Evolutionary conservation across 2,113 vertebrate species (phyloP), one percentile per base, ranked within the genome.

Genomic region (Alethe diademata): DNA sequence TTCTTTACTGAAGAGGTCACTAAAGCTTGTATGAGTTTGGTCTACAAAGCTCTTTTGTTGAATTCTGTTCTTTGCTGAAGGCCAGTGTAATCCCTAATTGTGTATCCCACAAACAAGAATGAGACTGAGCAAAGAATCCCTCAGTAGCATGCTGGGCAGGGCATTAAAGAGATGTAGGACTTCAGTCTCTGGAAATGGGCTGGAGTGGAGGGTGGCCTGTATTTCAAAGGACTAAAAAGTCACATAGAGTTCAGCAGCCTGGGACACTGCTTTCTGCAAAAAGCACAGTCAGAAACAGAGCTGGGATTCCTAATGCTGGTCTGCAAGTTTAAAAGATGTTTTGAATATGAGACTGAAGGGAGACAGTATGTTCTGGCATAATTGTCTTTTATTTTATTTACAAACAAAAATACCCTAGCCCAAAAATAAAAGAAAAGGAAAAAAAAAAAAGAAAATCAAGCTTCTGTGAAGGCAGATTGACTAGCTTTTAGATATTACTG

Each of bases 1-100:
- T 1, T 79, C 60, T 92, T 78, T 64, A 53, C 70, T 89, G 40
- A 85, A 81, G 48, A 64, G 43, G 28, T 86, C 69, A 53, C 62
- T 84, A 81, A 67, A 71, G 4, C 25, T 89, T 86, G 33, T 53
- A 19, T 1, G 13, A 78, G 12, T 65, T 67, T 84, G 28, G n/a
- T 53, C 35, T 82, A 82, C 86, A 88, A 93, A 76, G 58, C 51
- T 86, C 80, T 78, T 87, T 65, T 92, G 91, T 84, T 48, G 69
- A 64, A 13, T 29, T 92, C 42, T 48, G 11, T 48, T 86, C 35
- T 84, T 69, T 86, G 58, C 64, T 60, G 38, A 86, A 70, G 47
- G 42, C 26, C 38, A 65, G 19, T 33, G 67, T 80, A 54, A 76
- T 90, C 74, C 72, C 26, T 56, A 69, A 47, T n/a, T 56, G 33